A percentile compares a stretch with the other conserved stretches of the same genome.
Conservation (phyloP, 2,113 vertebrate species). For the Ictidomys tridecemlineatus region DNA sequence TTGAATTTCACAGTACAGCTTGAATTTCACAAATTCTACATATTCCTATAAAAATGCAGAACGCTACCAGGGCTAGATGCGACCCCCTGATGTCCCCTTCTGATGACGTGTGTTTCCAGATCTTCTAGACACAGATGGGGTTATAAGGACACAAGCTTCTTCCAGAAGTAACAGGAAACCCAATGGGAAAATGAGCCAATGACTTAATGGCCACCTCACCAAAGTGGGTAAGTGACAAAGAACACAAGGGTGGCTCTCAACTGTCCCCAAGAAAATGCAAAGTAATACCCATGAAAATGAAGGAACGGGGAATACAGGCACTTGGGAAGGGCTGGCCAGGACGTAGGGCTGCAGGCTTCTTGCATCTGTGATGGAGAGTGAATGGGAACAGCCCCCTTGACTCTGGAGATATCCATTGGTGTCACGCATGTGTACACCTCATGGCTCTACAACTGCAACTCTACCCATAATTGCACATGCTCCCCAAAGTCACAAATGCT, state of each 20-base stretch:
- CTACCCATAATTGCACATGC: rapidly evolving
- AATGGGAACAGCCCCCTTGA: not conserved
- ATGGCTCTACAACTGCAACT: no score
- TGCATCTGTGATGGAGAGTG: not conserved
- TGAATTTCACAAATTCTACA: not conserved
- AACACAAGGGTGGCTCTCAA: no score
- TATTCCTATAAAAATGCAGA: not conserved
- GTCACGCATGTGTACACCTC: no score
- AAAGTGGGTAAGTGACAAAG: not conserved
- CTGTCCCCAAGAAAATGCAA: not conserved
- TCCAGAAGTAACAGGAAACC: not conserved
- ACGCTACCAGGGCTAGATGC: no score
- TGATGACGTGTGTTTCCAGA: not conserved
- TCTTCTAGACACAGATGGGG: not conserved
- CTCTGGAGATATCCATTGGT: no score
- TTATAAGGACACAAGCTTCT: not conserved
- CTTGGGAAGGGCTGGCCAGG: no score
- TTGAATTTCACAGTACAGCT: no score
- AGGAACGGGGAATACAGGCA: not conserved
- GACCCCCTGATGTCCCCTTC: not conserved
- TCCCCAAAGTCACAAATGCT: not conserved
- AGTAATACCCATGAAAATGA: not conserved
- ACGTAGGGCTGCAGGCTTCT: no score
- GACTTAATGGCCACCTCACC: not conserved
- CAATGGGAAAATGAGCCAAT: not conserved